These are phyloP conservation scores for Scolopax rusticola DNA, from an alignment of 2,797 vertebrate species.

Conservation along the genomic window DNA sequence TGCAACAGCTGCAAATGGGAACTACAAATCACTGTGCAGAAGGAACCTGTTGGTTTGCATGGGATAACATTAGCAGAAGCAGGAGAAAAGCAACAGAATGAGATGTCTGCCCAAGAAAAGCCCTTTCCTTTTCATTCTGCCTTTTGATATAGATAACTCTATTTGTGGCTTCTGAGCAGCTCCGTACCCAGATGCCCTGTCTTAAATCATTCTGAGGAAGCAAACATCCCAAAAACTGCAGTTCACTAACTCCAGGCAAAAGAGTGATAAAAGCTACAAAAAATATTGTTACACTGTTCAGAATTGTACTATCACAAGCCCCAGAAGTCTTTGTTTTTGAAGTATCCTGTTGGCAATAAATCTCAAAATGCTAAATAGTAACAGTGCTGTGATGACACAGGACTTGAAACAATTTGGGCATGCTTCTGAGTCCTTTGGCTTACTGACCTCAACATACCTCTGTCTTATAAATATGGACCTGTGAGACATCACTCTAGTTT, in stretches of 20 bases:
- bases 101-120: neutral
- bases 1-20: neutral
- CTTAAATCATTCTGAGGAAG: neutral
- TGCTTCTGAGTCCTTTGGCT: conserved; percentile 29
- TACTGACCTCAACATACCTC: conserved; percentile 42
- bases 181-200: neutral
- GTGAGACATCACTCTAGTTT: neutral
- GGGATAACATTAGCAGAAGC: neutral
- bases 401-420: conserved; percentile 48
- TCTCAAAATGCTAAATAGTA: conserved; percentile 17
- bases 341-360: conserved; percentile 40
- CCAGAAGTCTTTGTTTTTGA: neutral
- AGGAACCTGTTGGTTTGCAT: neutral
- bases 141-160: neutral
- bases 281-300: neutral
- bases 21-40: neutral
- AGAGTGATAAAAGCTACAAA: neutral
- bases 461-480: conserved; percentile 25
- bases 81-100: neutral
- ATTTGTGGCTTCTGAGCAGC: neutral
- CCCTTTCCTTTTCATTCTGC: neutral
- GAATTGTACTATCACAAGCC: neutral
- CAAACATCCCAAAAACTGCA: neutral
- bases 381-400: conserved; percentile 7
- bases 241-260: neutral